phyloP scores from a whole-genome alignment of 2,888 invertebrate genomes.

The Podabrus alpinus region DNA sequence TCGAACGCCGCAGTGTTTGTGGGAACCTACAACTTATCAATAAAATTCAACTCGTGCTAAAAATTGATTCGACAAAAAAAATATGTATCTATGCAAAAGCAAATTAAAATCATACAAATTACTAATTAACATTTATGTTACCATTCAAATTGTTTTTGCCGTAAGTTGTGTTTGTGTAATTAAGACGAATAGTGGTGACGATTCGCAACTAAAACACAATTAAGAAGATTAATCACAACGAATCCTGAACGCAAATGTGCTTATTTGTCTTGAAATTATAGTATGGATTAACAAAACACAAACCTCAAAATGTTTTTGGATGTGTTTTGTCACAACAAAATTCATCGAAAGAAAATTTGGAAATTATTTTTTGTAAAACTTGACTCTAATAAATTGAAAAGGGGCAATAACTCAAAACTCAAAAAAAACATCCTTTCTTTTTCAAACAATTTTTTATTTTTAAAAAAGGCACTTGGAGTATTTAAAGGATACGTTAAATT shows the following conservation, averaged over 20 bases:
- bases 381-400: background rate
- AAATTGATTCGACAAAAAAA: background rate
- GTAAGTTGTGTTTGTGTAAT: constrained; percentile 39
- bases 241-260: constrained; percentile 33
- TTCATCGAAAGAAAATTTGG: background rate
- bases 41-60: background rate
- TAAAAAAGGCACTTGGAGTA: background rate
- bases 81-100: background rate
- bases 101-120: background rate
- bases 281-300: constrained; percentile 37
- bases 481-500: no score
- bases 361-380: background rate
- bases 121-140: constrained; percentile 13
- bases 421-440: background rate
- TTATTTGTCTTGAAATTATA: constrained; percentile 43
- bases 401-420: background rate
- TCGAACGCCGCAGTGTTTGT: background rate
- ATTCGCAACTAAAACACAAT: constrained; percentile 47
- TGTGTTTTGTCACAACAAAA: constrained; percentile 26
- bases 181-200: constrained; percentile 49
- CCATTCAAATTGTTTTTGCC: constrained; percentile 4
- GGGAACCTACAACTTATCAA: background rate
- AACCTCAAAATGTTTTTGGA: constrained; percentile 32
- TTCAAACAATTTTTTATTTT: background rate
- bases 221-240: constrained; percentile 48